Base-by-base conservation (phyloP, 1,140 invertebrate genomes). In the Diuraphis noxia region DNA sequence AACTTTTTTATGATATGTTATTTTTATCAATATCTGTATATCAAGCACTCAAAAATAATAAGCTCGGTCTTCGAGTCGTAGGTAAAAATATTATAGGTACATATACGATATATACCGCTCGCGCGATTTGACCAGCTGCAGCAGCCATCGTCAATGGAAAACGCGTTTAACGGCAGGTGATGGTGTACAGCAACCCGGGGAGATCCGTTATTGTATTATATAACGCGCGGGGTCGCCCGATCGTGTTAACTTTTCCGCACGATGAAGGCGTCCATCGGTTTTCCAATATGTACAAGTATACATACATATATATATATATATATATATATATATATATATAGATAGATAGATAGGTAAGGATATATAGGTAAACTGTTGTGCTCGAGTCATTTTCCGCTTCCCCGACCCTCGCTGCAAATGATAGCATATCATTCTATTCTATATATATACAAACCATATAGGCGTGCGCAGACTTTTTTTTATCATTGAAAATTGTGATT, bases 201-300 rank as follows among this genome's bases (percentile, higher is more conserved):
- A 36, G 38, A 81, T 81, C 21, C 38, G 43, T 85, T 85, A 34
- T 85, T 34, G 49, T 43, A 41, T 38, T 82, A 30, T n/a, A 30
- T 36, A 72, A 46, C 43, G 30, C 81, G 4, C 10, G 10, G 8
- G 46, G 34, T 86, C 43, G n/a, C 21, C 9, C 46, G 34, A 52
- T 13, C 84, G 84, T 52, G 43, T 52, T 36, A 23, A 86, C 17
- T 86, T 86, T 86, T 86, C 43, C 46, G 34, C 84, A 86, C 84
- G 84, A 86, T 23, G 41, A 84, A 84, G 81, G 43, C 40, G 40
- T 43, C 41, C 30, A 41, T n/a, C 17, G 40, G 41, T 36, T 36
- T 79, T 36, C 19, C 19, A 6, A 3, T 77, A 8, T 9, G 36
- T 21, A 17, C 0, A 43, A 3, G 52, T 30, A n/a, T 17, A 17